Conservation (phyloP, 1,140 invertebrate species). For the Cotesia typhae region DNA sequence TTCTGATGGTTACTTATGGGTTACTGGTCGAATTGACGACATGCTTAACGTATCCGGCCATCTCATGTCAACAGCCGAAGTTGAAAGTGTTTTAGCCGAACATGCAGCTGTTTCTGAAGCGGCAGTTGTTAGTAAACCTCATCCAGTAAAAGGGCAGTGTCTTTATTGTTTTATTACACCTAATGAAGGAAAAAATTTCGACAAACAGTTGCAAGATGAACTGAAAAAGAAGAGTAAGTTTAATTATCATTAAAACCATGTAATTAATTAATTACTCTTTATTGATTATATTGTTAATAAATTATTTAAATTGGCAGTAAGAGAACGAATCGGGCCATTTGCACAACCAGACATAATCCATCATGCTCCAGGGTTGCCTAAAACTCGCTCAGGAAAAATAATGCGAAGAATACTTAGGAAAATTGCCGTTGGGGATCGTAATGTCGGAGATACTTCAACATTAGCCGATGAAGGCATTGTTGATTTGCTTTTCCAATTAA, state of each 20-base stretch:
- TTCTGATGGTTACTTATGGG: constrained; percentile 94
- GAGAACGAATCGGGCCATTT: constrained; percentile 94
- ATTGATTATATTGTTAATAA: constrained; percentile 29
- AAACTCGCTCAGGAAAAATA: constrained; percentile 98
- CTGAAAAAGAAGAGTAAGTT: constrained; percentile 76
- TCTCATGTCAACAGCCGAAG: constrained; percentile 95
- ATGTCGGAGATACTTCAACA: constrained; percentile 93
- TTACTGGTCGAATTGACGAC: constrained; percentile 96
- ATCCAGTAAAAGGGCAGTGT: constrained; percentile 94
- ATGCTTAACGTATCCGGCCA: constrained; percentile 99
- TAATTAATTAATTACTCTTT: constrained; percentile 26
- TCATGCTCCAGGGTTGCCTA: constrained; percentile 90
- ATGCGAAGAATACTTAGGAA: constrained; percentile 95
- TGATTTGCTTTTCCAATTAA: constrained; percentile 78
- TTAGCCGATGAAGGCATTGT: constrained; percentile 89
- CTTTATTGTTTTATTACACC: constrained; percentile 96
- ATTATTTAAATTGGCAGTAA: constrained; percentile 69
- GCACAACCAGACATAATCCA: constrained; percentile 95
- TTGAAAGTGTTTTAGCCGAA: constrained; percentile 89
- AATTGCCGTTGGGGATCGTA: constrained; percentile 85
- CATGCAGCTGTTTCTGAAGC: constrained; percentile 88
- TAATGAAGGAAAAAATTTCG: constrained; percentile 77
- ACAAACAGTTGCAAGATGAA: constrained; percentile 76
- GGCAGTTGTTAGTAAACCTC: constrained; percentile 93
- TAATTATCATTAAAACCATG: constrained; percentile 4